A percentile compares a stretch with the other conserved stretches of the same genome.
These are phyloP conservation scores for Luidia sarsii DNA, from an alignment of 53 echinoderm and acorn worm species.

Conservation along the genomic window DNA sequence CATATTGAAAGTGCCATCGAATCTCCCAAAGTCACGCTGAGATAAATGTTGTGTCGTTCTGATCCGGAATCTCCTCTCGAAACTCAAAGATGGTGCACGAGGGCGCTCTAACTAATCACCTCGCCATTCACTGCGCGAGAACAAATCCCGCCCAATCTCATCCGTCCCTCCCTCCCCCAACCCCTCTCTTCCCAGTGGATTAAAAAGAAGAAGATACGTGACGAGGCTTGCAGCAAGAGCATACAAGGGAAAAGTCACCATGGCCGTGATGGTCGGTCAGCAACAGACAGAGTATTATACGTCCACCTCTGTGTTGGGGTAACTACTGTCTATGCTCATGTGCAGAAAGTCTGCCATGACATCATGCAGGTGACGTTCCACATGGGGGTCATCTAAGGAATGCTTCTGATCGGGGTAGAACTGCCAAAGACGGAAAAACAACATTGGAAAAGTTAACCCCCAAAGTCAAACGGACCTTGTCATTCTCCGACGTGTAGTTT, in stretches of 20 bases:
- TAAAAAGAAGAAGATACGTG: too few relatives aligned
- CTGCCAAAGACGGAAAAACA: slow-evolving; percentile 53
- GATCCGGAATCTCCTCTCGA: too few relatives aligned
- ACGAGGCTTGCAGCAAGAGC: too few relatives aligned
- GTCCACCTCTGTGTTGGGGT: slow-evolving; percentile 31
- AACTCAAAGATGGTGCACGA: too few relatives aligned
- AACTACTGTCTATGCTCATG: slow-evolving; percentile 21
- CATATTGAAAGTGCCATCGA: too few relatives aligned
- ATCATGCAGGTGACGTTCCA: slow-evolving; percentile 68
- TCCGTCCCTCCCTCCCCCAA: too few relatives aligned
- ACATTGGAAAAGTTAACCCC: neutral
- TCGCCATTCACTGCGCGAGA: too few relatives aligned
- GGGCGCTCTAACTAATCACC: too few relatives aligned
- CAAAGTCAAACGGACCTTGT: neutral
- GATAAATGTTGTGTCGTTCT: too few relatives aligned
- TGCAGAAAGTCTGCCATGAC: slow-evolving; percentile 69
- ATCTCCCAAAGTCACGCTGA: too few relatives aligned
- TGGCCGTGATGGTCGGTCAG: neutral
- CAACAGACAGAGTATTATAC: neutral
- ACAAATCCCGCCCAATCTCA: too few relatives aligned
- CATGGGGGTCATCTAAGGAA: slow-evolving; percentile 57
- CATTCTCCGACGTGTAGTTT: neutral
- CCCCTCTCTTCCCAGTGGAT: too few relatives aligned
- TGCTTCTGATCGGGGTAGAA: slow-evolving; percentile 87
- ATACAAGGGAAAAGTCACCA: neutral